These are phyloP conservation scores for Euzophera pinguis DNA, from an alignment of 2,888 invertebrate genomes.

Conservation along the genomic window DNA sequence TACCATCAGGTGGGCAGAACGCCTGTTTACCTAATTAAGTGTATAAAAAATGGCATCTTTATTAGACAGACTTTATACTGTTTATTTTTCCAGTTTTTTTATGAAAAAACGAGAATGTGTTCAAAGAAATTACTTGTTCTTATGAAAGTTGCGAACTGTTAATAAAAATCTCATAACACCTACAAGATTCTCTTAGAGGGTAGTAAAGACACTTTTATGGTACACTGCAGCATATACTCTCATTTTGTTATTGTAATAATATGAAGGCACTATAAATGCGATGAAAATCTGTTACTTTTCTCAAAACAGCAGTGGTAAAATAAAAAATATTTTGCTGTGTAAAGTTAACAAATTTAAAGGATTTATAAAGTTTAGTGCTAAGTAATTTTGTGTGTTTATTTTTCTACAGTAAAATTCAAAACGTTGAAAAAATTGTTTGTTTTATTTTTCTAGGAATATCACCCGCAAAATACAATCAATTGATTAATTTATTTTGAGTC, in stretches of 20 bases:
- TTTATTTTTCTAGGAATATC: too few relatives aligned
- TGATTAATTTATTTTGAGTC: too few relatives aligned
- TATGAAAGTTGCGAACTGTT: not conserved
- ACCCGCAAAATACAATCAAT: too few relatives aligned
- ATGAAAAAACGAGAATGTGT: not conserved
- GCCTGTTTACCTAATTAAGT: too few relatives aligned
- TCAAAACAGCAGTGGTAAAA: not conserved
- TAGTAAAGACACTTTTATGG: constrained; percentile 3
- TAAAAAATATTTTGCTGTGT: not conserved
- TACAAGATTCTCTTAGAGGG: not conserved
- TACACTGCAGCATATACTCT: constrained; percentile 14
- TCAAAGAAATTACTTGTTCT: not conserved
- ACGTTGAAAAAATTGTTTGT: too few relatives aligned
- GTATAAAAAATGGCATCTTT: too few relatives aligned
- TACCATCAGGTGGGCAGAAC: too few relatives aligned
- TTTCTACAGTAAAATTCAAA: too few relatives aligned
- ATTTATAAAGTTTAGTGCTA: too few relatives aligned
- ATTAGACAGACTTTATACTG: too few relatives aligned
- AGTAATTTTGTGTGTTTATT: too few relatives aligned
- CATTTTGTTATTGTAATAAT: constrained; percentile 19
- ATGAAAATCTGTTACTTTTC: constrained; percentile 17
- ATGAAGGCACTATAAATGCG: constrained; percentile 15
- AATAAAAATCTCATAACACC: not conserved
- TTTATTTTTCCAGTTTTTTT: too few relatives aligned
- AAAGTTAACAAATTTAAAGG: not conserved